These are phyloP conservation scores for Protosalanx chinensis DNA, from an alignment of 2,797 vertebrate species.

Conservation along the genomic window DNA sequence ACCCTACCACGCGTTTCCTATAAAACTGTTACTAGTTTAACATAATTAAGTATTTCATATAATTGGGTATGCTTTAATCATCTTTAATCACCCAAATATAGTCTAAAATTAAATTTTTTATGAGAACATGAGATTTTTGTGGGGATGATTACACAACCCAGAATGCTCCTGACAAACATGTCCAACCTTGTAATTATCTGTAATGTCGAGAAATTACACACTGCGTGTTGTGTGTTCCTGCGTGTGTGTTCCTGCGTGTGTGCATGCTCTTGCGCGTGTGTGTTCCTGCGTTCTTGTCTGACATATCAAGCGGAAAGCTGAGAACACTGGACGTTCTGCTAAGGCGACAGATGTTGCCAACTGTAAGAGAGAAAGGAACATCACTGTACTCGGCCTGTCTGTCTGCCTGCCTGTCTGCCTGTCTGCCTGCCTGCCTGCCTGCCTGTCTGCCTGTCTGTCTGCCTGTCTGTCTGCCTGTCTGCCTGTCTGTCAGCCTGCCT, in stretches of 20 bases:
- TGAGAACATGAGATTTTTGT: slow-evolving; percentile 72
- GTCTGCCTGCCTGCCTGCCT: too few species aligned
- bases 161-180: slow-evolving; percentile 68
- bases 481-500: too few species aligned
- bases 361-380: not conserved
- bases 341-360: not conserved
- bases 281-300: slow-evolving; percentile 35
- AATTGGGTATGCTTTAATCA: slow-evolving; percentile 72
- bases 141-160: slow-evolving; percentile 65
- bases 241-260: not conserved
- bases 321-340: slow-evolving; percentile 45
- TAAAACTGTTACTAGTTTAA: slow-evolving; percentile 70
- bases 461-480: too few species aligned
- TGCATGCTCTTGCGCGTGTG: slow-evolving; percentile 42
- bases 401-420: too few species aligned
- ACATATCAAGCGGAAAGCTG: slow-evolving; percentile 45
- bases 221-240: slow-evolving; percentile 28
- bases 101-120: slow-evolving; percentile 78
- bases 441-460: too few species aligned
- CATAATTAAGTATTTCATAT: slow-evolving; percentile 77
- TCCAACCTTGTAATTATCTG: slow-evolving; percentile 75
- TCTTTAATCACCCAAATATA: slow-evolving; percentile 75
- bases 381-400: too few species aligned
- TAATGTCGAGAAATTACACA: slow-evolving; percentile 62
- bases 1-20: slow-evolving; percentile 68